phyloP scores from a whole-genome alignment of 1,140 invertebrate genomes.

The Drosophila hydei region DNA sequence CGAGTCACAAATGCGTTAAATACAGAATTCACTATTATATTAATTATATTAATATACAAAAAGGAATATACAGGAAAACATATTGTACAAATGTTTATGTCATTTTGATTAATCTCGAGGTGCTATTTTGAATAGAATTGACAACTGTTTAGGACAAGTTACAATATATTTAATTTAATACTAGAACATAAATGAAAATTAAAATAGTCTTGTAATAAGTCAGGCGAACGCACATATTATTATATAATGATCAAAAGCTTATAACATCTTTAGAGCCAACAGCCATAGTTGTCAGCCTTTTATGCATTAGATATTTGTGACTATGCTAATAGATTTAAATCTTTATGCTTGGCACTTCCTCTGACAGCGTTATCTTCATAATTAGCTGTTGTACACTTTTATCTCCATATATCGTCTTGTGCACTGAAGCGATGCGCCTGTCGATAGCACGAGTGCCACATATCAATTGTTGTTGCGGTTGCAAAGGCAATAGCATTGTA shows the following conservation, averaged over 20 bases:
- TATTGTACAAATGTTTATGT: too few species aligned
- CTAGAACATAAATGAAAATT: too few species aligned
- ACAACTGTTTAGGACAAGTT: too few species aligned
- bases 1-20: too few species aligned
- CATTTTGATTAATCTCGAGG: too few species aligned
- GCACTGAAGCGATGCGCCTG: conserved; percentile 58
- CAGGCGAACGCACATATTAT: too few species aligned
- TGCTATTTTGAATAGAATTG: too few species aligned
- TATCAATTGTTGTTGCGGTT: conserved; percentile 21
- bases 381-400: conserved; percentile 53
- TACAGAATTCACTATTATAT: too few species aligned
- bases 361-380: conserved; percentile 25
- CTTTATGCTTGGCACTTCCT: conserved; percentile 29
- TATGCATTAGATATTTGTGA: neutral
- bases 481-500: conserved; percentile 43
- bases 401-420: conserved; percentile 56
- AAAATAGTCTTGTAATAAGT: too few species aligned
- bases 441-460: conserved; percentile 37
- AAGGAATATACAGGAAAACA: too few species aligned
- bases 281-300: neutral
- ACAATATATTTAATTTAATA: too few species aligned
- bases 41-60: too few species aligned
- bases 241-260: neutral
- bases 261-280: neutral
- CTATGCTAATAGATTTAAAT: conserved; percentile 28